Evolutionary conservation across 2,888 invertebrate genomes (phyloP).

Genomic region (Vesta saturnalis): DNA sequence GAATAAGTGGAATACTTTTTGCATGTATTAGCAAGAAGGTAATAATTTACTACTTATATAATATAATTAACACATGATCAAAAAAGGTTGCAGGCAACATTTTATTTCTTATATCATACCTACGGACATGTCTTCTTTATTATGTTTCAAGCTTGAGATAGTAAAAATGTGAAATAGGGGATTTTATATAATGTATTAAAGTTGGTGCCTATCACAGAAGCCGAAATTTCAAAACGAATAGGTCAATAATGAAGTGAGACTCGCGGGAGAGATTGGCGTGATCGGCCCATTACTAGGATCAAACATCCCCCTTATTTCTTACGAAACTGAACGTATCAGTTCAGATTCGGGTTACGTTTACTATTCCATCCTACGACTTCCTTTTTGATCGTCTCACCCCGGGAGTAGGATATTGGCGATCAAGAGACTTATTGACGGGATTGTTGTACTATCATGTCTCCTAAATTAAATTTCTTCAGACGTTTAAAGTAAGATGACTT

Average conservation of each 20-base stretch:
- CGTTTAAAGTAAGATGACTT: conserved; percentile 42
- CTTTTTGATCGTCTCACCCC: conserved; percentile 31
- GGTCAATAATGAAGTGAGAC: conserved; percentile 58
- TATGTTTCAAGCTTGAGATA: background rate
- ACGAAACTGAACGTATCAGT: conserved; percentile 11
- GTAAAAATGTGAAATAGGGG: conserved; percentile 4
- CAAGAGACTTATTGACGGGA: conserved; percentile 48
- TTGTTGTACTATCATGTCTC: conserved; percentile 46
- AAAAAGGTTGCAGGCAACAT: no score
- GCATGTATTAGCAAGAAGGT: conserved; percentile 50
- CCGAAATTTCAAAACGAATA: conserved; percentile 43
- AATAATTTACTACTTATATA: conserved; percentile 56
- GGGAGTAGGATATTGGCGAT: conserved; percentile 54
- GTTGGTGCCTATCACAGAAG: conserved; percentile 11
- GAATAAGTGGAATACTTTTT: conserved; percentile 53
- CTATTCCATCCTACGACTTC: conserved; percentile 28
- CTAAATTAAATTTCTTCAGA: conserved; percentile 53
- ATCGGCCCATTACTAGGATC: conserved; percentile 55
- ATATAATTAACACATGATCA: conserved; percentile 47
- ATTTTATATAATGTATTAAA: background rate
- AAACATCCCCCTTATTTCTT: conserved; percentile 34
- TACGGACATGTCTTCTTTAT: background rate
- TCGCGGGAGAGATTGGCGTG: conserved; percentile 56
- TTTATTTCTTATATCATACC: no score
- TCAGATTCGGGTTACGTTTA: conserved; percentile 21